Percentiles rank a stretch among this genome's conserved stretches.
phyloP scores from a whole-genome alignment of 2,888 invertebrate species.

The Machimus rusticus region DNA sequence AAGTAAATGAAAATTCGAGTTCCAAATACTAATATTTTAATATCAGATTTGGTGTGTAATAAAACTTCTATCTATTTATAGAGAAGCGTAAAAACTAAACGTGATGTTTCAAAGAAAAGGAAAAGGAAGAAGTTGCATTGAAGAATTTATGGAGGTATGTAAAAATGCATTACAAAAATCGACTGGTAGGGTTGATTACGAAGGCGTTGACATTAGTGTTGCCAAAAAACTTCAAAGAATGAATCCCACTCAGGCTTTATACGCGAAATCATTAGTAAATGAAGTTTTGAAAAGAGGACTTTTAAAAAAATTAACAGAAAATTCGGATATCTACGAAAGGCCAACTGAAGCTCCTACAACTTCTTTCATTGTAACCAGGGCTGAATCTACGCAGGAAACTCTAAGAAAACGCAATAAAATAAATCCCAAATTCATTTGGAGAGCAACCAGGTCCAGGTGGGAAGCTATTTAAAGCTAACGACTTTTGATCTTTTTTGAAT shows the following conservation, averaged over 20 bases:
- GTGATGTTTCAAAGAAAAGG: background rate
- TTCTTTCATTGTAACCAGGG: background rate
- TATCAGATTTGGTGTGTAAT: too few species aligned
- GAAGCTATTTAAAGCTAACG: background rate
- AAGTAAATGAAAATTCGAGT: too few species aligned
- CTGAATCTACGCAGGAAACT: background rate
- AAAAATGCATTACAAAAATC: background rate
- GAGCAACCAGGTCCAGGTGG: background rate
- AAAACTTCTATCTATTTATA: background rate
- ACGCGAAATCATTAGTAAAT: constrained; percentile 37
- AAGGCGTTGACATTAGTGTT: constrained; percentile 28
- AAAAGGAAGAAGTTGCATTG: background rate
- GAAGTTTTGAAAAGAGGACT: constrained; percentile 29
- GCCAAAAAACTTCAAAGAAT: constrained; percentile 40
- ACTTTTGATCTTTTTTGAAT: too few species aligned
- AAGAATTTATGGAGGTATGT: background rate
- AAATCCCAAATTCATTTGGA: background rate
- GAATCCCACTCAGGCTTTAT: constrained; percentile 31
- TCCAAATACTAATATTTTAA: too few species aligned
- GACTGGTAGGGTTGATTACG: background rate
- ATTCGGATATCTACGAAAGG: background rate
- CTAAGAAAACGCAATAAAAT: background rate
- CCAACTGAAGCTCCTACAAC: background rate
- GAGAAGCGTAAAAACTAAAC: background rate
- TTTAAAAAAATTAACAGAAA: constrained; percentile 3